These are phyloP conservation scores for Callipepla squamata DNA, from an alignment of 2,113 vertebrate species.

Conservation along the genomic window DNA sequence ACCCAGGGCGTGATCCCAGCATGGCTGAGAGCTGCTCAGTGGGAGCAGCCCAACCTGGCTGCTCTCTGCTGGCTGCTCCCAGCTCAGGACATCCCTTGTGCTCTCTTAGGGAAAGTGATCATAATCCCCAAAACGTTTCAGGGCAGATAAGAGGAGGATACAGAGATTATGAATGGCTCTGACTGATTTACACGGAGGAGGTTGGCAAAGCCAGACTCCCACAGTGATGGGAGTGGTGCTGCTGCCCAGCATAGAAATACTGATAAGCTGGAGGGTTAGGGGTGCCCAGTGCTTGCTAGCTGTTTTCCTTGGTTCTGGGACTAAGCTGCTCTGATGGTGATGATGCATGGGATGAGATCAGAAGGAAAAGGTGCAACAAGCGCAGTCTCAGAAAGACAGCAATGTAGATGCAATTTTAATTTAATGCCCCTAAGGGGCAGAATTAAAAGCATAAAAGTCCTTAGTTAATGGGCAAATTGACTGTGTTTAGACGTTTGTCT, in stretches of 20 bases:
- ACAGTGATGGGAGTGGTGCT: rapidly evolving
- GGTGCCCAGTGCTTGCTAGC: background rate
- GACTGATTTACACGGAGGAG: background rate
- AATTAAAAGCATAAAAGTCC: background rate
- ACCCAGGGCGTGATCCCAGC: background rate
- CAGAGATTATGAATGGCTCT: background rate
- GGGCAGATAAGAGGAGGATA: background rate
- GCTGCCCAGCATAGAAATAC: background rate
- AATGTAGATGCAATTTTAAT: background rate
- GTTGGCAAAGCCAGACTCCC: background rate
- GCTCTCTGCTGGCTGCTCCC: background rate
- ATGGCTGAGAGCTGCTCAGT: background rate
- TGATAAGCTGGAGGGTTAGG: background rate
- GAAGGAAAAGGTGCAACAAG: rapidly evolving
- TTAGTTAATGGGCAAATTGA: constrained; percentile 4
- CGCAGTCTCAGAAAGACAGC: background rate
- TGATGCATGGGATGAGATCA: rapidly evolving
- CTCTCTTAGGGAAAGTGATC: background rate
- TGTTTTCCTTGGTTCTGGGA: background rate
- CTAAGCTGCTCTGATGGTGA: rapidly evolving
- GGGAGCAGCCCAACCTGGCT: background rate
- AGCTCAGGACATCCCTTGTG: rapidly evolving
- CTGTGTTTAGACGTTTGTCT: constrained; percentile 52
- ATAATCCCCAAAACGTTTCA: background rate
- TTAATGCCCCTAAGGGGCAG: background rate